These are phyloP conservation scores for Pogonomyrmex californicus DNA, from an alignment of 1,140 invertebrate species.

Conservation along the genomic window DNA sequence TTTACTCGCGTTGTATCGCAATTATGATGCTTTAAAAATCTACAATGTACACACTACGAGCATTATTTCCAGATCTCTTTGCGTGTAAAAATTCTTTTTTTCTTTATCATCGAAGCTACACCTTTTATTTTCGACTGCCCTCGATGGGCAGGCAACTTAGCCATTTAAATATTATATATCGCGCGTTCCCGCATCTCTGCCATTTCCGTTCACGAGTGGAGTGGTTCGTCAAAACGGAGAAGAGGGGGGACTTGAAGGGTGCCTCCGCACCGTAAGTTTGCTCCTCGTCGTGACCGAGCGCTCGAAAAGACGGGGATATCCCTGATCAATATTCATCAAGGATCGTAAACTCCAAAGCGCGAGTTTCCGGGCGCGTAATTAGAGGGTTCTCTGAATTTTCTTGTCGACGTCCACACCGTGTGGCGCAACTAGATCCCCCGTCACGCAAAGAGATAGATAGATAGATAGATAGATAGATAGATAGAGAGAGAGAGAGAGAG, in stretches of 20 bases:
- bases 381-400: constrained; percentile 59
- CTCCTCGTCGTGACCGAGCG: constrained; percentile 1
- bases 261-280: neutral
- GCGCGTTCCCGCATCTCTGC: neutral
- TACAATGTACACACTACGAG: neutral
- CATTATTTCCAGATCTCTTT: neutral
- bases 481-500: neutral
- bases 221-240: constrained; percentile 15
- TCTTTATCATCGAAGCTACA: neutral
- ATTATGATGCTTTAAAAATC: constrained; percentile 25
- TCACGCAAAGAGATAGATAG: neutral
- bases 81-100: neutral
- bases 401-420: constrained; percentile 28
- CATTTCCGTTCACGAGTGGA: neutral
- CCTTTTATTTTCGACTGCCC: neutral
- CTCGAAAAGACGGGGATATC: constrained; percentile 37
- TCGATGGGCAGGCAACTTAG: neutral
- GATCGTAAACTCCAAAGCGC: constrained; percentile 48
- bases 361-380: constrained; percentile 50
- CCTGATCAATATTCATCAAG: constrained; percentile 61
- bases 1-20: neutral
- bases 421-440: constrained; percentile 11
- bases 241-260: neutral
- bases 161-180: constrained; percentile 18
- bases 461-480: neutral